These are phyloP conservation scores for Odontamblyopus lacepedii DNA, from an alignment of 2,797 vertebrate genomes.

Conservation along the genomic window DNA sequence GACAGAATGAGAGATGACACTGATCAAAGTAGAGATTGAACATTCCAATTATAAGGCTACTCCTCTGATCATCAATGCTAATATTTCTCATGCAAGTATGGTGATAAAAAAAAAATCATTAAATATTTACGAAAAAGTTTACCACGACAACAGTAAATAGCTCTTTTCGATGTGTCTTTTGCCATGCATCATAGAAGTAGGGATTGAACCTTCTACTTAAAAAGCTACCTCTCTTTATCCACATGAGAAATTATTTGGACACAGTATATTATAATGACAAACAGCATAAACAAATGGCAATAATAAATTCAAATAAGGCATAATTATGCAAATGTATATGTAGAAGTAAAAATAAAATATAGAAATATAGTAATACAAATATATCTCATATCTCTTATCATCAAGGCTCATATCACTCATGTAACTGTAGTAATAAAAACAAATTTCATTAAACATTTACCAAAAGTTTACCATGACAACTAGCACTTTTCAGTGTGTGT, in stretches of 20 bases:
- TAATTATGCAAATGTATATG: too few relatives aligned
- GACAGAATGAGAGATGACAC: background rate
- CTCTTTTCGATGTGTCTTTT: background rate
- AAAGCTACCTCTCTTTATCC: background rate
- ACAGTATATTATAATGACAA: too few relatives aligned
- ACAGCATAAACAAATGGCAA: too few relatives aligned
- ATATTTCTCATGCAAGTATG: too few relatives aligned
- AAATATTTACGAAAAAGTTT: background rate
- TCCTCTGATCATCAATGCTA: background rate
- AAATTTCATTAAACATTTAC: too few relatives aligned
- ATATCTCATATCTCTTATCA: too few relatives aligned
- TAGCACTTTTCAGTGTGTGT: background rate
- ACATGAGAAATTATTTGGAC: too few relatives aligned
- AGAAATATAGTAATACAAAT: too few relatives aligned
- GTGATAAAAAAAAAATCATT: background rate
- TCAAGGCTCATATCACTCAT: too few relatives aligned
- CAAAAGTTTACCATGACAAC: background rate
- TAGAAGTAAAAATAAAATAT: too few relatives aligned
- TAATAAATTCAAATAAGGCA: too few relatives aligned
- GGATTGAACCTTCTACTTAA: background rate
- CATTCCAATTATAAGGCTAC: background rate
- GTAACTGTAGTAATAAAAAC: too few relatives aligned
- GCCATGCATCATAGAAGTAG: background rate
- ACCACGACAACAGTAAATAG: background rate
- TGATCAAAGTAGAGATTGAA: background rate